These are phyloP conservation scores for Lethenteron camtschaticum DNA, from an alignment of 2,113 vertebrate genomes.

Conservation along the genomic window DNA sequence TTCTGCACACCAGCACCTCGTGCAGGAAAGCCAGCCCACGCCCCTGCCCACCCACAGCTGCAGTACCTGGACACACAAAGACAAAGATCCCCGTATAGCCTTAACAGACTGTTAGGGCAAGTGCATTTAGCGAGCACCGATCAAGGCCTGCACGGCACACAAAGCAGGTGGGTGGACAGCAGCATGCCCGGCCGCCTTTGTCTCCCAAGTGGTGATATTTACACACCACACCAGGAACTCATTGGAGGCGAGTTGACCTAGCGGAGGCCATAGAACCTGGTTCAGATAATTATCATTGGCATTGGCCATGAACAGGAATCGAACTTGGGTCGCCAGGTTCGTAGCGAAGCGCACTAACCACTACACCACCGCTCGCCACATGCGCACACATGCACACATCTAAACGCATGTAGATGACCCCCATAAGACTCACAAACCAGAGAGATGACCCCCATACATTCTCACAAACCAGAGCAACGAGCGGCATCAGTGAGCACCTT, in stretches of 20 bases:
- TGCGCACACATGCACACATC: no score
- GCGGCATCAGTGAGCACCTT: conserved; percentile 9
- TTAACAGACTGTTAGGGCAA: no score
- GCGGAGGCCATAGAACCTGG: not conserved
- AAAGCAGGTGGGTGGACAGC: no score
- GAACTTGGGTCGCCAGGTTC: no score
- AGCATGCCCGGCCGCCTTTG: no score
- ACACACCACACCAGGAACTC: not conserved
- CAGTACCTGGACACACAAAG: conserved; percentile 31
- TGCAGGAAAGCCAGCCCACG: conserved; percentile 50
- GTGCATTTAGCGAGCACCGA: no score
- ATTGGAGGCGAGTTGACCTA: not conserved
- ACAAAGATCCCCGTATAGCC: not conserved
- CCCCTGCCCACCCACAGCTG: conserved; percentile 72
- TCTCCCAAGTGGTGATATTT: not conserved
- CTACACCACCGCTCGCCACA: no score
- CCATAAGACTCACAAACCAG: not conserved
- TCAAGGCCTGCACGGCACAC: no score
- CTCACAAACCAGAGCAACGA: not conserved
- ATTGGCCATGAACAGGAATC: no score
- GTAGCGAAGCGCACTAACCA: no score
- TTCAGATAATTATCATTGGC: not conserved
- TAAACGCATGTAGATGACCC: not conserved
- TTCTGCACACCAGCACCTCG: conserved; percentile 53
- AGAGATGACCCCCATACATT: not conserved